These are phyloP conservation scores for Psilanteris sp. DNA, from an alignment of 1,140 invertebrate genomes.

Conservation along the genomic window DNA sequence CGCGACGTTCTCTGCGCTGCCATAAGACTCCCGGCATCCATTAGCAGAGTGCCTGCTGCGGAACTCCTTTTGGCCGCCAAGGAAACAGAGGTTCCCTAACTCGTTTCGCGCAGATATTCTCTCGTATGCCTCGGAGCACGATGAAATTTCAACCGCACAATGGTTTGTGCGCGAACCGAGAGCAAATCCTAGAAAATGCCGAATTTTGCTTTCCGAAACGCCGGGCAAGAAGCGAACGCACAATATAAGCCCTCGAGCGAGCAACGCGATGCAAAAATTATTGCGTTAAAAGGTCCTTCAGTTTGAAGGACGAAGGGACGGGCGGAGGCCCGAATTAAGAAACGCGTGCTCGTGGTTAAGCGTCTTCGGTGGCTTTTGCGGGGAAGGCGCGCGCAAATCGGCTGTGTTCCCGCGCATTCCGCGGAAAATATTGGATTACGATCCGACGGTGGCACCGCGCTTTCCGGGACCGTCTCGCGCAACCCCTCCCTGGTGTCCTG, in stretches of 20 bases:
- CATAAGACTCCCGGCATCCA: slow-evolving; percentile 78
- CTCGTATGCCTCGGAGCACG: slow-evolving; percentile 55
- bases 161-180: slow-evolving; percentile 34
- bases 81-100: slow-evolving; percentile 73
- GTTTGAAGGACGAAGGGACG: slow-evolving; percentile 24
- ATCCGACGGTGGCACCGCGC: no score
- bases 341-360: slow-evolving; percentile 18
- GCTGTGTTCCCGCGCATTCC: no score
- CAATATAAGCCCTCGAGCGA: slow-evolving; percentile 34
- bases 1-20: slow-evolving; percentile 69
- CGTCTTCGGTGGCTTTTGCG: no score
- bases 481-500: no score
- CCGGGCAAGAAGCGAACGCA: slow-evolving; percentile 19
- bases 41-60: slow-evolving; percentile 78
- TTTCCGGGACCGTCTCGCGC: no score
- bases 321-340: slow-evolving; percentile 31
- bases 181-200: slow-evolving; percentile 62
- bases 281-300: slow-evolving; percentile 21
- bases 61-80: slow-evolving; percentile 79
- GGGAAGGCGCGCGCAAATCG: no score
- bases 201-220: slow-evolving; percentile 51
- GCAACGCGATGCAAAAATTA: slow-evolving; percentile 35
- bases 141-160: slow-evolving; percentile 65
- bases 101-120: slow-evolving; percentile 64
- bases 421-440: no score